A percentile compares a stretch with the other conserved stretches of the same genome.
These are phyloP conservation scores for Nowickia ferox DNA, from an alignment of 2,888 invertebrate genomes.

Conservation along the genomic window DNA sequence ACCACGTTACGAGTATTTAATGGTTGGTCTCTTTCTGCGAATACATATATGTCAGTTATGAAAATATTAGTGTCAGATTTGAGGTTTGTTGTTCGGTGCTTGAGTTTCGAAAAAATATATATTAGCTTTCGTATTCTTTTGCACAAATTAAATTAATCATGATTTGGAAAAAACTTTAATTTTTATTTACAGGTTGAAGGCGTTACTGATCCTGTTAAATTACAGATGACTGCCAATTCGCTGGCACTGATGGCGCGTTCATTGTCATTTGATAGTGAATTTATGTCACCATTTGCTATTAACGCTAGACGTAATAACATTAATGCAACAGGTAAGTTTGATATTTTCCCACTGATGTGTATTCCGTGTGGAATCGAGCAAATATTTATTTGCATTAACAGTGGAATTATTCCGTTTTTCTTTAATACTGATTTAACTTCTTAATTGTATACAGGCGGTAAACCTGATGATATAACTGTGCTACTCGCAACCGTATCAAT, in stretches of 20 bases:
- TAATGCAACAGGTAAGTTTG: constrained; percentile 91
- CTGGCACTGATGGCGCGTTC: constrained; percentile 98
- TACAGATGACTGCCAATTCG: constrained; percentile 96
- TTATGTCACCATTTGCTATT: constrained; percentile 97
- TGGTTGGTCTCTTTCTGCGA: no score
- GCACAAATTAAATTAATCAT: no score
- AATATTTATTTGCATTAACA: no score
- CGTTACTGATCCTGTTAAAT: constrained; percentile 88
- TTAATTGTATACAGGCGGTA: constrained; percentile 89
- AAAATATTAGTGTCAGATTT: neutral
- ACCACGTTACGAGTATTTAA: no score
- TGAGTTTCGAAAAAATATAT: no score
- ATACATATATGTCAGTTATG: neutral
- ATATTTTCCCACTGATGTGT: neutral
- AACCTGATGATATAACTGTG: constrained; percentile 99
- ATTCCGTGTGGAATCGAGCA: neutral
- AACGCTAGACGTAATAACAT: constrained; percentile 97
- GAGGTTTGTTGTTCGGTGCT: no score
- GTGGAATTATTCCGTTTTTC: neutral
- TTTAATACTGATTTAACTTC: constrained; percentile 25
- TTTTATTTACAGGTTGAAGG: constrained; percentile 84
- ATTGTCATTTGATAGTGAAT: constrained; percentile 96
- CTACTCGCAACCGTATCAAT: constrained; percentile 96
- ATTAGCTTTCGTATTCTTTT: no score
- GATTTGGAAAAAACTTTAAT: neutral